Base-by-base conservation (phyloP, 2,888 invertebrate species). In the Bombylius discolor region DNA sequence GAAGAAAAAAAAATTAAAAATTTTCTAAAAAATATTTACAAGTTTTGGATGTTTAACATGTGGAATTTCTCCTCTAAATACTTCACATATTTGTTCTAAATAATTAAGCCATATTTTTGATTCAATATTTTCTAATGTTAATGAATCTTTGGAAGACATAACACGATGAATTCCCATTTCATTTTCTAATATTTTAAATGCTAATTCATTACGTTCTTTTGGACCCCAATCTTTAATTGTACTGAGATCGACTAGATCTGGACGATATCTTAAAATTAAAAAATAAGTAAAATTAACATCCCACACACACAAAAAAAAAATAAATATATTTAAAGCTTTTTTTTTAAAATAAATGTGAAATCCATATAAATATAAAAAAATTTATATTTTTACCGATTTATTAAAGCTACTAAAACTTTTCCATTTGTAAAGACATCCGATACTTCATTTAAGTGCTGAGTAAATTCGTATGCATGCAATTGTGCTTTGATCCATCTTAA, bases 21-120 rank as follows among this genome's bases (percentile, higher is more conserved):
- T n/a, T n/a, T n/a, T n/a, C 23, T 23, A 23, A 2, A n/a, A 36
- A 56, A 59, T 8, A n/a, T 45, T 45, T 45, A 14, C 45, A 77
- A 85, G 74, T 77, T 84, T 85, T 5, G 83, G 82, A 72, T 85
- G 84, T 67, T 84, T 85, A 57, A 86, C 80, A 65, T 86, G 84
- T 7, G 94, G 93, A 65, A 93, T 89, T 74, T 95, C 93, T 49
- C 93, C 90, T 65, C 91, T 85, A 77, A 96, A 95, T 55, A 85
- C 84, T 70, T 89, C 85, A 74, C 94, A 94, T 60, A 96, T 85
- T 71, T 92, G 88, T 51, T 88, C 84, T 59, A 96, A 77, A 70
- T 95, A 96, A 53, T 87, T 83, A 23, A 92, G 82, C 74, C 74
- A 74, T n/a, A 67, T 60, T 57, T 72, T 72, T 5, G 72, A 68